A percentile compares a stretch with the other conserved stretches of the same genome.
Evolutionary conservation across 2,113 vertebrate species (phyloP).

Genomic region (Bettongia penicillata): DNA sequence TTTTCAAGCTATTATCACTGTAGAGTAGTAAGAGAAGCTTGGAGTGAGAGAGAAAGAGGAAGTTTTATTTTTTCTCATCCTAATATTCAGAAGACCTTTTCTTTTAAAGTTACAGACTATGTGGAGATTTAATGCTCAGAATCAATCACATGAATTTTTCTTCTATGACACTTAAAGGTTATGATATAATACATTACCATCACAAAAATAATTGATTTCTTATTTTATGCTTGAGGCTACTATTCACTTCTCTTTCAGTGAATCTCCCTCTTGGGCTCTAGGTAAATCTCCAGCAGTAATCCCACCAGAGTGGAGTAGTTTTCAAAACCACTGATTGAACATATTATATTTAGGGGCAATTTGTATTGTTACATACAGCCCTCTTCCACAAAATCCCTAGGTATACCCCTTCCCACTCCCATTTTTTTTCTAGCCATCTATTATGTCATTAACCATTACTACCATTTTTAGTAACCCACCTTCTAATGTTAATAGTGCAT

Average conservation of each 20-base stretch:
- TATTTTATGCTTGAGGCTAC: neutral
- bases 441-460: neutral
- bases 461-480: neutral
- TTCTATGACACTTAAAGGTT: neutral
- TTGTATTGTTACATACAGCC: neutral
- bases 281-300: neutral
- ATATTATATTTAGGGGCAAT: neutral
- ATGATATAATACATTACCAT: neutral
- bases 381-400: neutral
- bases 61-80: neutral
- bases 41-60: neutral
- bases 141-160: neutral
- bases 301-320: neutral
- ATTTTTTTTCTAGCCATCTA: neutral
- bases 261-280: neutral
- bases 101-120: neutral
- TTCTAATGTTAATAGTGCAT: neutral
- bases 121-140: neutral
- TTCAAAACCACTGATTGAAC: neutral
- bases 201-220: conserved; percentile 7
- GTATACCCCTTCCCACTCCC: neutral
- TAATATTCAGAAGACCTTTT: neutral
- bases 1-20: neutral
- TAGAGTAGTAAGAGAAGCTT: neutral
- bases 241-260: neutral